These are phyloP conservation scores for Epinephelus fuscoguttatus DNA, from an alignment of 2,113 vertebrate genomes.

Conservation along the genomic window DNA sequence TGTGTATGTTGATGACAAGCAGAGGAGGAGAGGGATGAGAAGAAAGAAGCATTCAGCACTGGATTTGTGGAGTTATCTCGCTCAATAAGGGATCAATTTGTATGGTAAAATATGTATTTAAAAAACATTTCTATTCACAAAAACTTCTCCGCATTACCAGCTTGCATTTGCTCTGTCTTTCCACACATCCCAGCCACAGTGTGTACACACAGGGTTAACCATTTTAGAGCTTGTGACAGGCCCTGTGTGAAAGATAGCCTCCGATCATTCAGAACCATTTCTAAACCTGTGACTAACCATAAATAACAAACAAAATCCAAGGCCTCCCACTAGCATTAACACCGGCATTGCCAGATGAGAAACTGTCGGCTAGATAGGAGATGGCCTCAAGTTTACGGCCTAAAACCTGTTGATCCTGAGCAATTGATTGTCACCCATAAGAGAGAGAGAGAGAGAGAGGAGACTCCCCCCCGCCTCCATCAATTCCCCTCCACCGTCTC, in stretches of 20 bases:
- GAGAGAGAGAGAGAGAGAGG: conserved; percentile 29
- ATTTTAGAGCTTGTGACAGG: conserved; percentile 64
- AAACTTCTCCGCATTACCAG: neutral
- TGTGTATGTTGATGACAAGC: conserved; percentile 28
- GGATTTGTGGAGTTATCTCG: conserved; percentile 36
- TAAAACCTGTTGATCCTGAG: conserved; percentile 84
- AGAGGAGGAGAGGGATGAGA: conserved; percentile 17
- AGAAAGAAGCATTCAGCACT: conserved; percentile 22
- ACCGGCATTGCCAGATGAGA: conserved; percentile 76
- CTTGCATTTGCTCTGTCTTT: conserved; percentile 23
- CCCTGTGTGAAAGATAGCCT: conserved; percentile 72
- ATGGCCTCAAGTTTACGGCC: conserved; percentile 85
- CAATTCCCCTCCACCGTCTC: conserved; percentile 52
- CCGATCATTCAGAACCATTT: conserved; percentile 80
- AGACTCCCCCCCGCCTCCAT: conserved; percentile 22
- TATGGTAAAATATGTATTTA: neutral
- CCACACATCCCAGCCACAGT: neutral
- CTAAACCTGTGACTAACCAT: conserved; percentile 82
- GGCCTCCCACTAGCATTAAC: conserved; percentile 76
- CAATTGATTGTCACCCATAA: conserved; percentile 77
- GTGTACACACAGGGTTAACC: conserved; percentile 66
- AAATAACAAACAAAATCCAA: conserved; percentile 87
- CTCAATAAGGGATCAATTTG: neutral
- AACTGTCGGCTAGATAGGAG: conserved; percentile 75
- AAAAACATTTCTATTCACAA: neutral